Evolutionary conservation across 2,113 vertebrate genomes (phyloP).

Genomic region (Indicator indicator): DNA sequence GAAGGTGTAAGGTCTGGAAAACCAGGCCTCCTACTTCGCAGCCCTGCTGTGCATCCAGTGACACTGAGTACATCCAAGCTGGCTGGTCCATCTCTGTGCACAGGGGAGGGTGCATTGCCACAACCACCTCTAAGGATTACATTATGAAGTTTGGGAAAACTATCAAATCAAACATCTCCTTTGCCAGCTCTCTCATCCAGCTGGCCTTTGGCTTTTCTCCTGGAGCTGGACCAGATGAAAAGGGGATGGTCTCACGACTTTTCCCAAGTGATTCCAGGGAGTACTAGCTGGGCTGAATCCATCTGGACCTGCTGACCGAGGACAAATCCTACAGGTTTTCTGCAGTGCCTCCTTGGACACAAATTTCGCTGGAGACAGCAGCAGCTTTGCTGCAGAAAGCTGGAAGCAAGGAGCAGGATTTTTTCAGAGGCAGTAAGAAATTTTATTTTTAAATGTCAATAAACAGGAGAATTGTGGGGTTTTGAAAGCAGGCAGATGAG

Average conservation of each 20-base stretch:
- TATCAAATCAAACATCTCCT: not conserved
- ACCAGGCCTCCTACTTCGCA: not conserved
- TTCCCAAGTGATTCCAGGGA: not conserved
- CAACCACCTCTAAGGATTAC: not conserved
- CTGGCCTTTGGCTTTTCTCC: not conserved
- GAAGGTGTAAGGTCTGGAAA: not conserved
- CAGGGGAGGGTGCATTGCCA: not conserved
- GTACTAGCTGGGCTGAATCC: not conserved
- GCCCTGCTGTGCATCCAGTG: not conserved
- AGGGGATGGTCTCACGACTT: not conserved
- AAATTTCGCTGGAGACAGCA: not conserved
- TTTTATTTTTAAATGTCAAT: not conserved
- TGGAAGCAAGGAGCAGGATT: not conserved
- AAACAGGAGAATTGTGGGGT: not conserved
- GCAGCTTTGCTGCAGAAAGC: not conserved
- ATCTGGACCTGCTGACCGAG: not conserved
- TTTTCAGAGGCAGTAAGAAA: not conserved
- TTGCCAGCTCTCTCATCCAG: not conserved
- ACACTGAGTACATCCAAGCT: rapidly evolving
- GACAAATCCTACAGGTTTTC: not conserved
- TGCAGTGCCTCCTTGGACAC: not conserved
- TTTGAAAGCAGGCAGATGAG: conserved; percentile 41
- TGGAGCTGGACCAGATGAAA: not conserved
- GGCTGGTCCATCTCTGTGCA: not conserved
- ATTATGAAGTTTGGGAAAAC: not conserved